Base-by-base conservation (phyloP, 2,113 vertebrate genomes). In the Pelodiscus sinensis region DNA sequence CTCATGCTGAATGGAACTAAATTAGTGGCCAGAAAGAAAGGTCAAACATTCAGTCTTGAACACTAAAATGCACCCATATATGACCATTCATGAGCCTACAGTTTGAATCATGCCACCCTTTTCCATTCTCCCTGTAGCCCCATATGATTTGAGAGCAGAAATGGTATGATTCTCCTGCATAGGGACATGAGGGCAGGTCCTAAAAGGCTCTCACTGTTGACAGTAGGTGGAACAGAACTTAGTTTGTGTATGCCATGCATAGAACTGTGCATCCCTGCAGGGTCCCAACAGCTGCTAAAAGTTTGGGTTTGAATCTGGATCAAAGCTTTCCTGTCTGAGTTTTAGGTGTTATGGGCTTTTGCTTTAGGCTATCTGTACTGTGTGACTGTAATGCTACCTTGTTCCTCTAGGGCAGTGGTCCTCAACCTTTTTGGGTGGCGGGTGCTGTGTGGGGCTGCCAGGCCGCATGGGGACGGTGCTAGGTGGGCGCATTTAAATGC, bases 151-250 rank as follows among this genome's bases (percentile, higher is more conserved):
- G 82, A 52, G 38, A 52, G 44, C 35, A 88, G 31, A 91, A 85
- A 9, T 3, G 3, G 5, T 9, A 21, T 13, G 24, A 25, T 90
- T 90, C 79, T 73, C 24, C 56, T 0, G 0, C 10, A 60, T 5
- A 31, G 58, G 21, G 31, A 12, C 25, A 62, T 50, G 56, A 55
- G 56, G 22, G 18, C 13, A n/a, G 52, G 1, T 19, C 50, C 55
- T 62, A 52, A 31, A n/a, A 65, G 27, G 24, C 14, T 50, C 60
- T 31, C 55, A 4, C 9, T 13, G 11, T 38, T 10, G 8, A n/a
- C 19, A 86, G 35, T 62, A 24, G 3, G 24, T 9, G 60, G 60
- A 21, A 29, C 12, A 78, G 77, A 51, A 12, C 6, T 79, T 35
- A 35, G 65, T 57, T 35, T 51, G 35, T n/a, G 1, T 8, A 4